Conservation (phyloP, 92 coral and sea anemone genomes). For the Umimayanthus chanpuru region DNA sequence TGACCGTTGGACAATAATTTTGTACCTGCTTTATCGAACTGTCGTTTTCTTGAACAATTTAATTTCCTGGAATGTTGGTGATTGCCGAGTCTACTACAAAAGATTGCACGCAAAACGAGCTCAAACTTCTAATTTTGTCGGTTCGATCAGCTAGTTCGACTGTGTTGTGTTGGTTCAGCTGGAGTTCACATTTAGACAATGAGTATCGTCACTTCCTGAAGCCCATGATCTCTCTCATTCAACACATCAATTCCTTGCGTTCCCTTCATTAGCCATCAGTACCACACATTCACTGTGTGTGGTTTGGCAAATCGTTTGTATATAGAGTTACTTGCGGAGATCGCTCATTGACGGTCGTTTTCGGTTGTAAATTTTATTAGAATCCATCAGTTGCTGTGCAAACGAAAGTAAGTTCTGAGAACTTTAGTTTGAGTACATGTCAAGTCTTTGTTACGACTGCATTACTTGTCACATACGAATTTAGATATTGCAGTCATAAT, state of each 20-base stretch:
- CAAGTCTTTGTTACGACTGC: neutral
- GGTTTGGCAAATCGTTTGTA: neutral
- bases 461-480: neutral
- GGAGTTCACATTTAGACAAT: too few species aligned
- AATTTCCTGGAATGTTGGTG: neutral
- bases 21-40: neutral
- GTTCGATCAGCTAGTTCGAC: neutral
- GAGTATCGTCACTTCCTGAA: neutral
- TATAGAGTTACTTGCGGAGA: neutral
- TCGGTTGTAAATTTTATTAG: conserved; percentile 8
- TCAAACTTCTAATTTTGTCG: too few species aligned
- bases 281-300: neutral
- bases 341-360: conserved; percentile 1
- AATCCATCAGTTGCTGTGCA: conserved; percentile 22
- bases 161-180: neutral
- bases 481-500: neutral
- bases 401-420: conserved; percentile 30
- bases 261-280: neutral
- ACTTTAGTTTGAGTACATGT: neutral
- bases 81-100: neutral
- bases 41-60: neutral
- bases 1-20: too few species aligned
- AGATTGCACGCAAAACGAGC: neutral
- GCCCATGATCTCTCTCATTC: neutral
- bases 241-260: neutral